Base-by-base conservation (phyloP, 2,888 invertebrate species). In the Leptinotarsa tumamoca region DNA sequence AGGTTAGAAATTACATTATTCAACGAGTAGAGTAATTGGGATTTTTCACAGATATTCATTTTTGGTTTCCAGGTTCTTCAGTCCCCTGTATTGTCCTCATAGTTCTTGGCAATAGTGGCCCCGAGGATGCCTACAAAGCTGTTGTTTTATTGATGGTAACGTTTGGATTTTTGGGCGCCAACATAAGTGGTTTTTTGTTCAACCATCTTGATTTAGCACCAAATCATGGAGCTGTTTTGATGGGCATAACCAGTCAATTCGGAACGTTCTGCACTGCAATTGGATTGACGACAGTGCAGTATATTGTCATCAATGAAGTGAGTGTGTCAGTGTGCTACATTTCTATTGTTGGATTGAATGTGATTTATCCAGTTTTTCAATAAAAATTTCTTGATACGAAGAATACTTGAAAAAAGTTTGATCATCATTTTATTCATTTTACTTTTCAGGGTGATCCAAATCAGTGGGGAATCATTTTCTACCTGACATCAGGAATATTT, bases 391-490 rank as follows among this genome's bases (percentile, higher is more conserved):
- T 33, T 33, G 7, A 10, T 33, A 33, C 33, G 43, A 43, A 10
- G 43, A 43, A 0, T 43, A 43, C 43, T 33, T 33, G 33, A 33
- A 7, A 7, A 33, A 2, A 7, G 2, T 33, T 33, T 4, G 3
- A 43, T 18, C 18, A 58, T 18, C 21, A 21, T 58, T 14, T 13
- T 5, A 23, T 21, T 23, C 2, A 58, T 43, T 71, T 63, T 51
- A 14, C 27, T 23, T 73, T 73, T 58, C 43, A 74, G 70, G 66
- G 50, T 14, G 56, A 74, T 70, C 70, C 63, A 7, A 17, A 58
- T 52, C 69, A 74, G 61, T 74, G 70, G 70, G 69, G 51, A 63
- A 43, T 69, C 14, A 56, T 73, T 21, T 73, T 73, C 27, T 68
- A 73, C 33, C 33, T 68, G n/a, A 27, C 73, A 63, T 23, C 73